Conservation (phyloP, 1,140 invertebrate species). For the Drosophila equinoxialis region DNA sequence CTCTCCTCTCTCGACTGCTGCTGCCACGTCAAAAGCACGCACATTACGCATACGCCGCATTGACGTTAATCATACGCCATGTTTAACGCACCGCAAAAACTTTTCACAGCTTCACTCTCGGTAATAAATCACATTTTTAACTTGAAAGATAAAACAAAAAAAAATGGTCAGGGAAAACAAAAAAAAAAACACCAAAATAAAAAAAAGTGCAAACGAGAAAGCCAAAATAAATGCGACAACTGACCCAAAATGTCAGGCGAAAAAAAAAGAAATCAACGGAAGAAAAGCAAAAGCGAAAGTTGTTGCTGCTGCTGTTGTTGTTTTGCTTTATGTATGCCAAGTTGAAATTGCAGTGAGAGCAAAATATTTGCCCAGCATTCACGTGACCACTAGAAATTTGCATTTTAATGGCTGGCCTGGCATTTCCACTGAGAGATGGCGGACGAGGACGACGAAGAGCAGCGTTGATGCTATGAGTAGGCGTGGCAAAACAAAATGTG, state of each 20-base stretch:
- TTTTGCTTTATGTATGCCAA: conserved; percentile 55
- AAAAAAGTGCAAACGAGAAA: conserved; percentile 7
- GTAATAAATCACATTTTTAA: conserved; percentile 75
- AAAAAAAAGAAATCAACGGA: conserved; percentile 27
- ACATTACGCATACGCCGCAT: conserved; percentile 68
- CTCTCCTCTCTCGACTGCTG: background rate
- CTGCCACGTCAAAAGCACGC: conserved; percentile 24
- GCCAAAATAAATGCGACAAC: conserved; percentile 74
- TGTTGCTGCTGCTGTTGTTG: conserved; percentile 22
- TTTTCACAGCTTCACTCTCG: conserved; percentile 42
- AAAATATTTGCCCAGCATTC: conserved; percentile 56
- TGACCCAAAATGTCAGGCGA: conserved; percentile 75
- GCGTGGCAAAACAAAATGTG: conserved; percentile 62
- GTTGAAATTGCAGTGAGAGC: conserved; percentile 43
- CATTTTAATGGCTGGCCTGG: conserved; percentile 68
- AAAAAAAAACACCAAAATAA: background rate
- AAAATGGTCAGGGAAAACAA: background rate
- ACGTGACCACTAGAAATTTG: conserved; percentile 77
- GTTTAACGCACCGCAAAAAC: conserved; percentile 67
- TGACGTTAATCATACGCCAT: conserved; percentile 80
- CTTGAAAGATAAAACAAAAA: conserved; percentile 39
- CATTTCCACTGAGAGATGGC: conserved; percentile 47
- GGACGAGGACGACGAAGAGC: no score
- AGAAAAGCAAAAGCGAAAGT: conserved; percentile 61
- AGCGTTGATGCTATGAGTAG: conserved; percentile 33